phyloP scores from a whole-genome alignment of 2,888 invertebrate species.

The Tipula confusa region DNA sequence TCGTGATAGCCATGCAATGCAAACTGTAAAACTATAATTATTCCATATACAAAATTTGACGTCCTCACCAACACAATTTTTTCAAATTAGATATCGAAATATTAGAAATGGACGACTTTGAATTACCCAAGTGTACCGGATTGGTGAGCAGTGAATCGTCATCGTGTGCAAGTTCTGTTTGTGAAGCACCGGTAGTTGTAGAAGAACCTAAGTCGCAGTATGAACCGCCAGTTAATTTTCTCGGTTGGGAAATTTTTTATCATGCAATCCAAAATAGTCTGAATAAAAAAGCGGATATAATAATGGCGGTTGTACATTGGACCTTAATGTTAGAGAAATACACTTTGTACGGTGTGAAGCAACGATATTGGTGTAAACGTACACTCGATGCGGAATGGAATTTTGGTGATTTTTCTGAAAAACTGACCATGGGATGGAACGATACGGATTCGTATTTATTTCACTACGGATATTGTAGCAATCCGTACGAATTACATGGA shows the following conservation, averaged over 20 bases:
- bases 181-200: too few species aligned
- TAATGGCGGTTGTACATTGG: not conserved
- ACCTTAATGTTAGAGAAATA: not conserved
- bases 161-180: not conserved
- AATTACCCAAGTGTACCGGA: not conserved
- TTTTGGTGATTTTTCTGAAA: not conserved
- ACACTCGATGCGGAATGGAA: not conserved
- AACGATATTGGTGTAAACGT: not conserved
- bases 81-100: too few species aligned
- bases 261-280: not conserved
- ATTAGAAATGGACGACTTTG: not conserved
- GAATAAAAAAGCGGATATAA: not conserved
- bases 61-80: not conserved
- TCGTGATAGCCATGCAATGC: too few species aligned
- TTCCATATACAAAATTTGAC: not conserved
- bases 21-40: too few species aligned
- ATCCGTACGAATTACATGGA: not conserved
- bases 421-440: not conserved
- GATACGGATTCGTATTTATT: not conserved
- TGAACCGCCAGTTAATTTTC: not conserved
- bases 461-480: not conserved
- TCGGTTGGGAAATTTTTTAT: not conserved
- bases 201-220: not conserved
- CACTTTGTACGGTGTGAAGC: not conserved
- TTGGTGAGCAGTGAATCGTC: not conserved